These are phyloP conservation scores for Callyntrura guangdongensis DNA, from an alignment of 2,888 invertebrate genomes.

Conservation along the genomic window DNA sequence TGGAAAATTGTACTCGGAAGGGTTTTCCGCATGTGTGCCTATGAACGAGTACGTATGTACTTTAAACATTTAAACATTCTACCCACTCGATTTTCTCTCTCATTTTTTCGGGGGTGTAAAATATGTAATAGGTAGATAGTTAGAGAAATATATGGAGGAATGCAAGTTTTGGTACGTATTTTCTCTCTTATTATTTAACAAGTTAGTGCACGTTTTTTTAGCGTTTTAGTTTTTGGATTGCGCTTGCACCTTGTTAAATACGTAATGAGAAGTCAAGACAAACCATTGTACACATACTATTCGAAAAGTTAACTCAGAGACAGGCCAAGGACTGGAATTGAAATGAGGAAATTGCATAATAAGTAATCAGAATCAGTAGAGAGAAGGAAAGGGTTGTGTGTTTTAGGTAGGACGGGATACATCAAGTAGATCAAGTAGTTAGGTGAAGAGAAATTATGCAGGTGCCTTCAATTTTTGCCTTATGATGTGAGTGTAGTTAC, in stretches of 20 bases:
- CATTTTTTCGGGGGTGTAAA: slow-evolving; percentile 20
- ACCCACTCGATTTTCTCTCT: too few relatives aligned
- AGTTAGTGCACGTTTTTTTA: slow-evolving; percentile 10
- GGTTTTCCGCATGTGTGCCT: too few relatives aligned
- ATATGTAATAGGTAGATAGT: not conserved
- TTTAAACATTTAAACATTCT: too few relatives aligned
- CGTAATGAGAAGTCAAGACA: slow-evolving; percentile 29
- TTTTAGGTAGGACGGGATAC: too few relatives aligned
- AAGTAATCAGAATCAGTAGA: not conserved
- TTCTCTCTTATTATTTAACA: too few relatives aligned
- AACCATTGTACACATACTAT: not conserved
- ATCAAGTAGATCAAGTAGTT: not conserved
- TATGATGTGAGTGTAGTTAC: too few relatives aligned
- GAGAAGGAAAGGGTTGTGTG: too few relatives aligned
- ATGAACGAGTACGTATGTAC: too few relatives aligned
- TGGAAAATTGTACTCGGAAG: slow-evolving; percentile 10
- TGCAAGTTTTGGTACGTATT: too few relatives aligned
- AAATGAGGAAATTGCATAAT: slow-evolving; percentile 39
- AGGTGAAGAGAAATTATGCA: slow-evolving; percentile 30
- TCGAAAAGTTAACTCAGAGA: too few relatives aligned
- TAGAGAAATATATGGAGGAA: too few relatives aligned
- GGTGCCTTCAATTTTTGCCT: not conserved
- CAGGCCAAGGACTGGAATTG: slow-evolving; percentile 31
- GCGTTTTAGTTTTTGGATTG: not conserved
- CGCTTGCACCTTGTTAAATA: slow-evolving; percentile 41